Conservation (phyloP, 2,113 vertebrate genomes). For the Plotosus lineatus region DNA sequence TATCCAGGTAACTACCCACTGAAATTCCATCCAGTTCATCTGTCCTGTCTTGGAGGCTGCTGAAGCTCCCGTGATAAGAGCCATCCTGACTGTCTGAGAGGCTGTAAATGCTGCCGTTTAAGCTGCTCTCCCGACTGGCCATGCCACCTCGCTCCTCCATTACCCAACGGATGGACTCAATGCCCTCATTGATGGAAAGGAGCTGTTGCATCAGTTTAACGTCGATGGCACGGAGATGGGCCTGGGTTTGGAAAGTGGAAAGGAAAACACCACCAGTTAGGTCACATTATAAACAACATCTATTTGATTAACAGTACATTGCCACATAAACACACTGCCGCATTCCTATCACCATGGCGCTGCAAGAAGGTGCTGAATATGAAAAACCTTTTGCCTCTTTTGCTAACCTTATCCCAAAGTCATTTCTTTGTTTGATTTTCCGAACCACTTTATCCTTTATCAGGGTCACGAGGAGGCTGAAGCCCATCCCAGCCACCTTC, state of each 20-base stretch:
- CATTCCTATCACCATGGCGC: no score
- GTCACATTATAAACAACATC: background rate
- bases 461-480: no score
- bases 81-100: conserved; percentile 87
- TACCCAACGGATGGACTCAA: conserved; percentile 94
- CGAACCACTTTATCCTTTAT: no score
- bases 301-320: background rate
- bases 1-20: conserved; percentile 94
- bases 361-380: no score
- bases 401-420: no score
- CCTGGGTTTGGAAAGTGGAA: conserved; percentile 65
- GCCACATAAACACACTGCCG: no score
- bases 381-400: no score
- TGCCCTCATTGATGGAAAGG: conserved; percentile 93
- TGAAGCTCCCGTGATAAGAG: conserved; percentile 82
- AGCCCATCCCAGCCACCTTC: no score
- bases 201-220: conserved; percentile 92
- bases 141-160: conserved; percentile 86
- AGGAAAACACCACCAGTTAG: background rate
- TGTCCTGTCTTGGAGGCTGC: conserved; percentile 82
- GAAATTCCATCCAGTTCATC: conserved; percentile 90
- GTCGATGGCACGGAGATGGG: conserved; percentile 88
- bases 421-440: no score
- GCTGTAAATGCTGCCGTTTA: conserved; percentile 89
- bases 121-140: conserved; percentile 86